These are phyloP conservation scores for Hirudinaria manillensis DNA, from an alignment of 2,888 invertebrate species.

Conservation along the genomic window DNA sequence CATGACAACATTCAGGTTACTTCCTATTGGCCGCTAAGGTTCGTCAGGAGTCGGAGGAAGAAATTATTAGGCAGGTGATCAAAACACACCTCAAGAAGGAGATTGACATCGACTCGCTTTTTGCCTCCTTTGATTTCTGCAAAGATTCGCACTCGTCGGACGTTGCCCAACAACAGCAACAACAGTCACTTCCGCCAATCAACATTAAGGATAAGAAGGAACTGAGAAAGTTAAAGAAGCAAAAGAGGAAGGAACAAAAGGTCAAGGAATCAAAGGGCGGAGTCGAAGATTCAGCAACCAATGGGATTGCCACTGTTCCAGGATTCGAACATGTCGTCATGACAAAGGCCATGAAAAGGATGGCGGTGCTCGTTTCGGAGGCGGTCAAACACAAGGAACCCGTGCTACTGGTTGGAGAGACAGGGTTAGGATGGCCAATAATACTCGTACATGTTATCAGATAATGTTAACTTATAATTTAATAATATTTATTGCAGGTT, in stretches of 20 bases:
- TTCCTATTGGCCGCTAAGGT: constrained; percentile 87
- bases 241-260: background rate
- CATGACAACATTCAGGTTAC: constrained; percentile 60
- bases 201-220: background rate
- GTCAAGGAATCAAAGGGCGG: background rate
- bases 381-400: constrained; percentile 87
- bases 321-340: constrained; percentile 79
- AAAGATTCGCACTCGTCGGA: background rate
- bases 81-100: constrained; percentile 67
- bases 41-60: constrained; percentile 73
- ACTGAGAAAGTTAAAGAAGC: constrained; percentile 12
- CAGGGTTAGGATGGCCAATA: constrained; percentile 59
- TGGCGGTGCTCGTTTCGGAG: constrained; percentile 63
- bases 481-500: too few species aligned
- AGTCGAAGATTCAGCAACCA: background rate
- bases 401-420: constrained; percentile 89
- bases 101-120: constrained; percentile 67
- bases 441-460: background rate
- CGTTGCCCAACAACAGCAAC: background rate
- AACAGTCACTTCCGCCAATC: background rate
- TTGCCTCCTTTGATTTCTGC: constrained; percentile 53
- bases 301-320: background rate
- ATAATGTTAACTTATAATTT: too few species aligned
- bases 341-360: constrained; percentile 80
- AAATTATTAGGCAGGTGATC: constrained; percentile 70